Conservation (phyloP, 2,797 vertebrate genomes). For the Hyperoplus lanceolatus region DNA sequence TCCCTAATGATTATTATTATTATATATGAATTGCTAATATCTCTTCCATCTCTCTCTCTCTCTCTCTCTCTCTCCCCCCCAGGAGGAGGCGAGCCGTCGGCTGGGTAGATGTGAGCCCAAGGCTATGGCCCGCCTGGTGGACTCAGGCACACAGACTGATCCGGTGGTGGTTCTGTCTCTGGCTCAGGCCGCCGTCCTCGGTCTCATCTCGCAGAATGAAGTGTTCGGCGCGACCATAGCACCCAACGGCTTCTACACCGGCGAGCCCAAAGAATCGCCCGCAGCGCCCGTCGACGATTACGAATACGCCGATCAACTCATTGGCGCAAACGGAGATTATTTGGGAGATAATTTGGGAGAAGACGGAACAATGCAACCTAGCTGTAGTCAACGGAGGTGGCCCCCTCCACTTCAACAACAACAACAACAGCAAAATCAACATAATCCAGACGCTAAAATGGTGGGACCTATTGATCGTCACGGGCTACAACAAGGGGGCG, state of each 20-base stretch:
- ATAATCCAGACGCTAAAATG: slow-evolving; percentile 76
- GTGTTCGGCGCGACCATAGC: slow-evolving; percentile 95
- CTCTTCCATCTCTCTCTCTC: slow-evolving; percentile 43
- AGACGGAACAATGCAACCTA: slow-evolving; percentile 88
- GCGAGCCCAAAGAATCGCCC: slow-evolving; percentile 86
- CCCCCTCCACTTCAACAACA: too few species aligned
- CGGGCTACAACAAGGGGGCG: slow-evolving; percentile 68
- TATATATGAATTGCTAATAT: neutral
- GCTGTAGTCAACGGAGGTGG: slow-evolving; percentile 92
- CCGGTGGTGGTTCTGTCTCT: slow-evolving; percentile 97
- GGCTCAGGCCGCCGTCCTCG: slow-evolving; percentile 95
- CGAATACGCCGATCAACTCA: slow-evolving; percentile 86
- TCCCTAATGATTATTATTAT: too few species aligned
- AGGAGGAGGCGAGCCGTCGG: slow-evolving; percentile 89
- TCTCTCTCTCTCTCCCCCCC: slow-evolving; percentile 30
- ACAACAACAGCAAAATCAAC: slow-evolving; percentile 82
- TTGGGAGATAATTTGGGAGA: slow-evolving; percentile 86
- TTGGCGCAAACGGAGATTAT: slow-evolving; percentile 86
- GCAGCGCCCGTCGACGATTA: slow-evolving; percentile 85
- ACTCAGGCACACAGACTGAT: slow-evolving; percentile 96
- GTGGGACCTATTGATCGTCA: slow-evolving; percentile 73
- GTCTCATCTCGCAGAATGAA: slow-evolving; percentile 96
- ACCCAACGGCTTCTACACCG: slow-evolving; percentile 92
- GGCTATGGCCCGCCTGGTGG: slow-evolving; percentile 94
- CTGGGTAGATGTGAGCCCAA: slow-evolving; percentile 87